Base-by-base conservation (phyloP, 1,140 invertebrate genomes). In the Zelostemma sp. region DNA sequence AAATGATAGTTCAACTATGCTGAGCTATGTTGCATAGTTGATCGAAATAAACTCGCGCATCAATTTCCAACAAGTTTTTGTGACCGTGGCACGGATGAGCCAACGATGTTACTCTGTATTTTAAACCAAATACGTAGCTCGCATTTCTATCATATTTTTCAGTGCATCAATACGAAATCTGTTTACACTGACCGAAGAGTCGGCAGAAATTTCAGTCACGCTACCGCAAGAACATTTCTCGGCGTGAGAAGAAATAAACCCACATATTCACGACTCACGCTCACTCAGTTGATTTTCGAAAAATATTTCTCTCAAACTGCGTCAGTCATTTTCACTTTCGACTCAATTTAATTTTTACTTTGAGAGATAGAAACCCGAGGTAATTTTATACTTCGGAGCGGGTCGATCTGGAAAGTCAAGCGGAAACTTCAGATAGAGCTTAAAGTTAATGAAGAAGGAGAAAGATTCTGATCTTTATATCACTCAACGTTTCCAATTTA, bases 381-480 rank as follows among this genome's bases (percentile, higher is more conserved):
- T 49, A 68, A 51, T 59, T 62, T 68, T 57, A 49, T 59, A 59
- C 28, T 54, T 43, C n/a, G 54, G 54, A 58, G 43, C 41, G 45
- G 61, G 50, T 41, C 48, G 56, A 57, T 69, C 61, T 46, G 56
- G 64, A 61, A 51, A 17, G 18, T 15, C 51, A 61, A 69, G 59
- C 57, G 60, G 17, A 17, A 57, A 21, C 57, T 46, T 45, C 18
- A 69, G 66, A 69, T 63, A 63, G 56, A 63, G 15, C 51, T 50
- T 63, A 63, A 59, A 55, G 60, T 69, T 69, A 56, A 69, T 69
- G 67, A 64, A 64, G 60, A 69, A 69, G 50, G 41, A 50, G 55
- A 38, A 48, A 63, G 66, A 68, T 59, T 63, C 40, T 43, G 16
- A 68, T 63, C 59, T 54, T 63, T 49, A 18, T 58, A 60, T 58